Conservation (phyloP, 64 coral and sea anemone genomes). For the Catalaphyllia jardinei region DNA sequence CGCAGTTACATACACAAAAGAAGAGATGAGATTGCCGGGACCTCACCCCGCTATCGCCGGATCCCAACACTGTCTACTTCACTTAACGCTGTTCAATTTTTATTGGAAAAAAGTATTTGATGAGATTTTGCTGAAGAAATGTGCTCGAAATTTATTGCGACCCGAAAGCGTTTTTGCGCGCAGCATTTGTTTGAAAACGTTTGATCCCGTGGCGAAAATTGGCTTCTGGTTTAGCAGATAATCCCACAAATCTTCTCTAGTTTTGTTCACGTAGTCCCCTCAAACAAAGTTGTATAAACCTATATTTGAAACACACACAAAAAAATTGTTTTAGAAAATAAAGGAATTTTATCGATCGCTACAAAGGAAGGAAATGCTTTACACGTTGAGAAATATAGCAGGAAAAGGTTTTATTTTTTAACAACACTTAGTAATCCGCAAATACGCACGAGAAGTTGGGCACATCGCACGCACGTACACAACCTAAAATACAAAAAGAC, state of each 20-base stretch:
- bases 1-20: background rate
- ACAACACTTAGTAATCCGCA: background rate
- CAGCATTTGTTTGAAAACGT: too few species aligned
- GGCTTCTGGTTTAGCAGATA: background rate
- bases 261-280: background rate
- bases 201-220: background rate
- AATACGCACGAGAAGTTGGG: background rate
- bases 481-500: background rate
- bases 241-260: background rate
- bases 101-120: too few species aligned
- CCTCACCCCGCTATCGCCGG: too few species aligned
- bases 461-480: background rate
- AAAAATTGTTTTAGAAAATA: background rate
- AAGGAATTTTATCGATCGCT: background rate
- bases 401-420: background rate
- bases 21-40: background rate
- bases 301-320: background rate
- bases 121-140: too few species aligned
- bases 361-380: background rate
- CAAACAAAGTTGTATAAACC: background rate
- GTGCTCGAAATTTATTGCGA: too few species aligned
- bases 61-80: too few species aligned
- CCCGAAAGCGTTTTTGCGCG: too few species aligned
- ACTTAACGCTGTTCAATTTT: too few species aligned
- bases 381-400: background rate